Evolutionary conservation across 2,797 vertebrate genomes (phyloP).

Genomic region (Helarctos malayanus): DNA sequence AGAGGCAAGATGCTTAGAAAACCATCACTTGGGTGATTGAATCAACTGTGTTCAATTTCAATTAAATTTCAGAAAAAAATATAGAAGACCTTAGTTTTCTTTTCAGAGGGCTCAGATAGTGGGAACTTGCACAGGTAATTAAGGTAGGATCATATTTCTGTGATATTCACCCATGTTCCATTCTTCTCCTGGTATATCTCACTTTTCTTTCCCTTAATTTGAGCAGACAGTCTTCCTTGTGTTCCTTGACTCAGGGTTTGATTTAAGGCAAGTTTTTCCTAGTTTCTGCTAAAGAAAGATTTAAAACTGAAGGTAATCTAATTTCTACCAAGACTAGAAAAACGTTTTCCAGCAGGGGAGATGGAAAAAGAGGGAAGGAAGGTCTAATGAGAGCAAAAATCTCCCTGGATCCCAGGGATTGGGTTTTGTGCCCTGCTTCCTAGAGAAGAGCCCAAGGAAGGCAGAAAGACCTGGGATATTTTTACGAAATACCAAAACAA

Average conservation of each 20-base stretch:
- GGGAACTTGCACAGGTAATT: neutral
- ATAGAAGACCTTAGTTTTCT: neutral
- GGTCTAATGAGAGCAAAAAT: neutral
- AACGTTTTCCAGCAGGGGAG: neutral
- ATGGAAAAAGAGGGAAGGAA: neutral
- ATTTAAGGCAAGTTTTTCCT: neutral
- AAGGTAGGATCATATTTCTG: neutral
- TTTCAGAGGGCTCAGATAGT: slow-evolving; percentile 12
- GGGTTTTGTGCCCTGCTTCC: neutral
- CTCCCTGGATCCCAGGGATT: neutral
- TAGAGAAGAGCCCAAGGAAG: neutral
- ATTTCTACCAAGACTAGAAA: slow-evolving; percentile 16
- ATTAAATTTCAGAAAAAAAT: neutral
- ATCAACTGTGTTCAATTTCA: neutral
- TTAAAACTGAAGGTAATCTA: slow-evolving; percentile 24
- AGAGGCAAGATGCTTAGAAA: slow-evolving; percentile 10
- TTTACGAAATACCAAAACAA: neutral
- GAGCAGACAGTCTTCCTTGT: neutral
- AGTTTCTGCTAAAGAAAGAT: neutral
- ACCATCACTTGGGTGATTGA: neutral
- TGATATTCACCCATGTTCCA: neutral
- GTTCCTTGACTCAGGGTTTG: neutral
- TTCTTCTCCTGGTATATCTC: slow-evolving; percentile 3
- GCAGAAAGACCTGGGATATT: neutral
- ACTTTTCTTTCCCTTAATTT: slow-evolving; percentile 31